Conservation (phyloP, 2,113 vertebrate species). For the Pedetes capensis region DNA sequence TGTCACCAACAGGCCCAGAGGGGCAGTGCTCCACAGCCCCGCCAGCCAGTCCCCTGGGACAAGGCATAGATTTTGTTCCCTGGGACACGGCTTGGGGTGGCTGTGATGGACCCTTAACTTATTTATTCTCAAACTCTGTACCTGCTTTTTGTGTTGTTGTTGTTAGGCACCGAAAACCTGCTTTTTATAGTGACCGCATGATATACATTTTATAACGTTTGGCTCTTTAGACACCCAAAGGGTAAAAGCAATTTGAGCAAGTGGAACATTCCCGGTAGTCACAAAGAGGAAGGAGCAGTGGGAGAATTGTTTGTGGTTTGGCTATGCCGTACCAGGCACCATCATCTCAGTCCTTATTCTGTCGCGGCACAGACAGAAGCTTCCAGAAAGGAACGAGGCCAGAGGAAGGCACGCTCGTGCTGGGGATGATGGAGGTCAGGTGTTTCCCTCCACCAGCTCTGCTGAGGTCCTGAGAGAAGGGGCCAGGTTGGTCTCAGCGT, state of each 20-base stretch:
- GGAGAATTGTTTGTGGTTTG: fast-evolving
- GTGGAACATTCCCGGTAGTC: neutral
- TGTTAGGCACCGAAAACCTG: no score
- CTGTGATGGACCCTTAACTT: neutral
- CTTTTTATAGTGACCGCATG: neutral
- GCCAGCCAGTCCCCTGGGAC: neutral
- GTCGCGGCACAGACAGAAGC: neutral
- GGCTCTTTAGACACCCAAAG: neutral
- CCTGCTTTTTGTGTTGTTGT: neutral
- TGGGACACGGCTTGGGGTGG: neutral
- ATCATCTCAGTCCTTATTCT: neutral
- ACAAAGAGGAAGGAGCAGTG: neutral
- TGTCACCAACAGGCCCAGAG: neutral
- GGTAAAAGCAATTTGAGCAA: neutral
- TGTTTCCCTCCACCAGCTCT: neutral
- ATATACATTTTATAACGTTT: neutral
- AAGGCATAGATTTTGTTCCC: slow-evolving; percentile 8
- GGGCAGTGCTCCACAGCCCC: neutral
- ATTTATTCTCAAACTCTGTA: neutral
- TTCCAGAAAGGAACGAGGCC: neutral
- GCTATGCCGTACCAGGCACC: fast-evolving
- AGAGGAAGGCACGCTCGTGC: fast-evolving
- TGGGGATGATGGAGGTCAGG: neutral
- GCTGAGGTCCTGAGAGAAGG: neutral
- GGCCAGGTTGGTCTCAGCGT: fast-evolving